Evolutionary conservation across 1,140 invertebrate species (phyloP).

Genomic region (Trichogramma pretiosum): DNA sequence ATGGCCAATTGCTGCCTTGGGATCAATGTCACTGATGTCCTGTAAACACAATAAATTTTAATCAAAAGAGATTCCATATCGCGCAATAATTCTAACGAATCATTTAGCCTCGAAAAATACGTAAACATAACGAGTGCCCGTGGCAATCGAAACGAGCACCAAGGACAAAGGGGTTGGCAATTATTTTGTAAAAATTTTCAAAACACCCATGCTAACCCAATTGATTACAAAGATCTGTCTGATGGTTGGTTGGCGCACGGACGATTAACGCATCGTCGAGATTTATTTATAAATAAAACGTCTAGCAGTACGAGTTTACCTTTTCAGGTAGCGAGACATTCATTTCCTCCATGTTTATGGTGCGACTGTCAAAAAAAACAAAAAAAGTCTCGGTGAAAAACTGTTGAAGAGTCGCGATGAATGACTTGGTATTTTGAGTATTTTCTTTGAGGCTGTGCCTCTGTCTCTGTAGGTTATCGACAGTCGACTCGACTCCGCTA

Average conservation of each 20-base stretch:
- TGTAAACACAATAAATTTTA: slow-evolving; percentile 31
- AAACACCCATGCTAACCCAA: neutral
- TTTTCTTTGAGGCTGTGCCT: too few relatives aligned
- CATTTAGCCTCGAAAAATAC: neutral
- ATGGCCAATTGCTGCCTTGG: slow-evolving; percentile 49
- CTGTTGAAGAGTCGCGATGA: too few relatives aligned
- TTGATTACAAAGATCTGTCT: neutral
- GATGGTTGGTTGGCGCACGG: too few relatives aligned
- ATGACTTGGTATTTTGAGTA: too few relatives aligned
- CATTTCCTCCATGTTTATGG: slow-evolving; percentile 63
- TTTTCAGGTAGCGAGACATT: slow-evolving; percentile 62
- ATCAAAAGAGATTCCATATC: slow-evolving; percentile 2
- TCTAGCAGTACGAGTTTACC: slow-evolving; percentile 43
- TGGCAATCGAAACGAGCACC: too few relatives aligned
- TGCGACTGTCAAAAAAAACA: too few relatives aligned
- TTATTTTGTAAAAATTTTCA: slow-evolving; percentile 3
- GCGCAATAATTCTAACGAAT: neutral
- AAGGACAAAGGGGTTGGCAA: neutral
- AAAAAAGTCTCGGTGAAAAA: too few relatives aligned
- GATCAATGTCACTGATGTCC: slow-evolving; percentile 54
- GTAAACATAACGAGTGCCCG: neutral
- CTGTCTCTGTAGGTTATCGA: too few relatives aligned
- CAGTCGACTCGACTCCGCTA: too few relatives aligned
- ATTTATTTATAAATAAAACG: neutral
- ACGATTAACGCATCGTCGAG: neutral